Percentiles rank a stretch among this genome's conserved stretches.
These are phyloP conservation scores for Cyclopterus lumpus DNA, from an alignment of 2,797 vertebrate genomes.

Conservation along the genomic window DNA sequence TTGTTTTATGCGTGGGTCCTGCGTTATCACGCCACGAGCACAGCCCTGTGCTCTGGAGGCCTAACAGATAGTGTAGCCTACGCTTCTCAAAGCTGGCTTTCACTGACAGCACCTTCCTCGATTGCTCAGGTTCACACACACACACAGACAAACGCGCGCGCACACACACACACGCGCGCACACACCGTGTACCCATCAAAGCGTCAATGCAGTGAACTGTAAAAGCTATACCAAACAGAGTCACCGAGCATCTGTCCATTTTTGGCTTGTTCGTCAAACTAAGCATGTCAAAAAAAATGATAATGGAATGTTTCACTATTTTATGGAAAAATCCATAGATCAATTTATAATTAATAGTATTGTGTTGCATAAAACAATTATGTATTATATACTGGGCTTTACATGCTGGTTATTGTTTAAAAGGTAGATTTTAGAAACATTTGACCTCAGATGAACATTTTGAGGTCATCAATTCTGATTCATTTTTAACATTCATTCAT, in stretches of 20 bases:
- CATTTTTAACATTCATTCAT: slow-evolving; percentile 12
- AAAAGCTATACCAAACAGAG: slow-evolving; percentile 7
- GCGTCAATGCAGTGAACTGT: slow-evolving; percentile 8
- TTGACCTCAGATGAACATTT: neutral
- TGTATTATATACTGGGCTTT: neutral
- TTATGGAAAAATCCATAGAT: neutral
- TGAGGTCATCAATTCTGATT: neutral
- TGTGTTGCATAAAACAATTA: neutral
- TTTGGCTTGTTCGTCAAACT: too few species aligned
- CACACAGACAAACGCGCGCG: neutral
- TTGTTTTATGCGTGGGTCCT: slow-evolving; percentile 64
- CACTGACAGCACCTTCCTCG: slow-evolving; percentile 52
- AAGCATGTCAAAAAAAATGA: too few species aligned
- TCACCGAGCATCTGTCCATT: neutral
- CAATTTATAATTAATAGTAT: neutral
- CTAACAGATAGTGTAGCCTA: slow-evolving; percentile 64
- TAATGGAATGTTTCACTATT: neutral
- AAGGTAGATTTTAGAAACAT: neutral
- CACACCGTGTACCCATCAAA: neutral
- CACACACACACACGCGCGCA: neutral
- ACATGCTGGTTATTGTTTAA: neutral
- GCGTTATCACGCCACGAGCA: slow-evolving; percentile 66
- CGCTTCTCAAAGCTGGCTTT: slow-evolving; percentile 52
- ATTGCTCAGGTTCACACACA: slow-evolving; percentile 34
- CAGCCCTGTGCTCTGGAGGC: slow-evolving; percentile 59